Conservation (phyloP, 64 coral and sea anemone genomes). For the Montipora cactus region DNA sequence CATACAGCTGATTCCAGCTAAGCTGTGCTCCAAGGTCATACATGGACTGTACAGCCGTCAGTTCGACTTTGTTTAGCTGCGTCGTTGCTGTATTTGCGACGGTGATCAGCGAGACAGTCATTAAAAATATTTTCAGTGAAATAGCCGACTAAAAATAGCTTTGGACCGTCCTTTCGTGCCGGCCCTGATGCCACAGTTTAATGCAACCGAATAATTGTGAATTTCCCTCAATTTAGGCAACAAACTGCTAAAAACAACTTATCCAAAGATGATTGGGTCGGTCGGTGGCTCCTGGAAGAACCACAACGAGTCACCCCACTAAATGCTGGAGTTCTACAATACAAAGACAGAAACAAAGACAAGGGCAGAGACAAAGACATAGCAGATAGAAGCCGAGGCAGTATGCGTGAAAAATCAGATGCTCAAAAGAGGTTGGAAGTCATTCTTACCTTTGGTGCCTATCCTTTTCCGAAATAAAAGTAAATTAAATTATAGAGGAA, state of each 20-base stretch:
- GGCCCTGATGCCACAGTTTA: too few relatives aligned
- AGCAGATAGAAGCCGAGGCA: slow-evolving; percentile 1
- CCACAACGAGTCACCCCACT: neutral
- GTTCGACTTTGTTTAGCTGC: too few relatives aligned
- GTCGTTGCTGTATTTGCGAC: too few relatives aligned
- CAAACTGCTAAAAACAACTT: neutral
- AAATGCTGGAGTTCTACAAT: neutral
- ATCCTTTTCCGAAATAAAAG: neutral
- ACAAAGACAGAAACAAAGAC: slow-evolving; percentile 18
- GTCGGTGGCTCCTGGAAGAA: slow-evolving; percentile 49
- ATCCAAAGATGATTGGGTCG: slow-evolving; percentile 46
- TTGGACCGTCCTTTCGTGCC: too few relatives aligned
- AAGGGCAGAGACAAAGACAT: slow-evolving; percentile 11
- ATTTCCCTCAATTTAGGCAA: neutral
- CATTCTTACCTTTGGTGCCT: neutral
- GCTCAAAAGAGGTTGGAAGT: neutral
- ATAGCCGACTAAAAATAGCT: neutral
- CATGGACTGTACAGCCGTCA: too few relatives aligned
- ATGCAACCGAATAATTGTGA: too few relatives aligned
- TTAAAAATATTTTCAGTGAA: neutral
- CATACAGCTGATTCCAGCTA: too few relatives aligned
- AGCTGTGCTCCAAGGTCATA: too few relatives aligned
- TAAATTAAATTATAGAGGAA: too few relatives aligned
- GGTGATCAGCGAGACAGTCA: too few relatives aligned
- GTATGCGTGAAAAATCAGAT: neutral